A percentile compares a stretch with the other conserved stretches of the same genome.
Evolutionary conservation across 1,140 invertebrate genomes (phyloP).

Genomic region (Temnothorax curvispinosus): DNA sequence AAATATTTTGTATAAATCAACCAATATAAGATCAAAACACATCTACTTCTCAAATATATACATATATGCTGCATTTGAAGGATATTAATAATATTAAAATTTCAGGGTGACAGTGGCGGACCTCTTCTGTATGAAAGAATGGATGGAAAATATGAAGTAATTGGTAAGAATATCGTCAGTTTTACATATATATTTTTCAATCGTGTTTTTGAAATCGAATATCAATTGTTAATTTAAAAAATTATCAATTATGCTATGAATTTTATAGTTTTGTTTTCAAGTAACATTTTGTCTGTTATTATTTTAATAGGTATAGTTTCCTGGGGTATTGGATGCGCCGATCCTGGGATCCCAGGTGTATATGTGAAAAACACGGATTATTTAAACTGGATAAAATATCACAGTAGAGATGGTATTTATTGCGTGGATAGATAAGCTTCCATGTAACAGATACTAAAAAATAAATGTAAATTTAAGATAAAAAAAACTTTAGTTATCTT

Average conservation of each 20-base stretch:
- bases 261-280: neutral
- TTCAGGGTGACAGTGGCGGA: slow-evolving; percentile 89
- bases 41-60: neutral
- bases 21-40: neutral
- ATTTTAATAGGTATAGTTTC: slow-evolving; percentile 80
- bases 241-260: neutral
- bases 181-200: neutral
- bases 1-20: neutral
- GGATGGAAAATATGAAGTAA: slow-evolving; percentile 82
- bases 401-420: slow-evolving; percentile 82
- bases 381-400: slow-evolving; percentile 86
- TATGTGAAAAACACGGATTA: slow-evolving; percentile 87
- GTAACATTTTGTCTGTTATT: neutral
- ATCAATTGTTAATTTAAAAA: neutral
- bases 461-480: slow-evolving; percentile 31
- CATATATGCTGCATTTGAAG: slow-evolving; percentile 25
- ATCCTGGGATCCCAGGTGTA: slow-evolving; percentile 86
- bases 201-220: neutral
- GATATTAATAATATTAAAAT: slow-evolving; percentile 25
- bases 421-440: slow-evolving; percentile 70
- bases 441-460: slow-evolving; percentile 12
- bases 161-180: slow-evolving; percentile 78
- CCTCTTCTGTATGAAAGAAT: slow-evolving; percentile 83
- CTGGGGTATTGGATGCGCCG: slow-evolving; percentile 88
- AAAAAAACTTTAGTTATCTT: neutral